A percentile compares a stretch with the other conserved stretches of the same genome.
These are phyloP conservation scores for Phrynocephalus forsythii DNA, from an alignment of 2,797 vertebrate genomes.

Conservation along the genomic window DNA sequence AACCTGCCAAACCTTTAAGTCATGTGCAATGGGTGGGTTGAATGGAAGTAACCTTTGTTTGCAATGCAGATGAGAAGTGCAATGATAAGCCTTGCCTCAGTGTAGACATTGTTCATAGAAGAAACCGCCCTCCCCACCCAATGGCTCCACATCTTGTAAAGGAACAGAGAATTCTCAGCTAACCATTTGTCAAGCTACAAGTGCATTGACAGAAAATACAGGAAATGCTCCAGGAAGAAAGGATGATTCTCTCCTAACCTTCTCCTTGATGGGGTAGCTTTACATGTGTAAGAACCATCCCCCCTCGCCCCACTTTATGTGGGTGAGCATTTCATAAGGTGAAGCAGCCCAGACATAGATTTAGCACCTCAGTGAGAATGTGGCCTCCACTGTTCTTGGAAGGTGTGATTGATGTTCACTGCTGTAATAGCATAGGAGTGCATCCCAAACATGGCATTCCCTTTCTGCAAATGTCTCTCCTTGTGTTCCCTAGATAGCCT, in stretches of 20 bases:
- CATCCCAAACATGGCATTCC: constrained; percentile 77
- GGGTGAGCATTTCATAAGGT: constrained; percentile 45
- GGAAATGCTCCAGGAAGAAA: background rate
- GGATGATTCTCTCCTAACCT: background rate
- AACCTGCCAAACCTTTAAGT: background rate
- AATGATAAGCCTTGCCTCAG: background rate
- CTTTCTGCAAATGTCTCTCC: constrained; percentile 71
- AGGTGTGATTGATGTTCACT: constrained; percentile 80
- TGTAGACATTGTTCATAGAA: background rate
- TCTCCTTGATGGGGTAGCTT: background rate
- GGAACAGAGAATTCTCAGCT: too few species aligned
- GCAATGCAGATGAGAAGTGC: background rate
- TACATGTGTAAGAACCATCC: background rate
- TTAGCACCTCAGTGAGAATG: constrained; percentile 18
- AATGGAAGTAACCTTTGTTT: background rate
- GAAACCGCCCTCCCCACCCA: background rate
- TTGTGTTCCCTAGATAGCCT: constrained; percentile 71
- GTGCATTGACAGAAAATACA: too few species aligned
- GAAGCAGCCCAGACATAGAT: background rate
- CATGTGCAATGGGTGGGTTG: background rate
- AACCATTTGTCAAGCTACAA: too few species aligned
- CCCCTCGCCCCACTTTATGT: background rate
- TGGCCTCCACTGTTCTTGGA: constrained; percentile 77
- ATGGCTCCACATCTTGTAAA: background rate
- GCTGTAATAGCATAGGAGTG: constrained; percentile 65